A percentile compares a stretch with the other conserved stretches of the same genome.
Conservation (phyloP, 1,140 invertebrate genomes). For the Neuroterus valhalla region DNA sequence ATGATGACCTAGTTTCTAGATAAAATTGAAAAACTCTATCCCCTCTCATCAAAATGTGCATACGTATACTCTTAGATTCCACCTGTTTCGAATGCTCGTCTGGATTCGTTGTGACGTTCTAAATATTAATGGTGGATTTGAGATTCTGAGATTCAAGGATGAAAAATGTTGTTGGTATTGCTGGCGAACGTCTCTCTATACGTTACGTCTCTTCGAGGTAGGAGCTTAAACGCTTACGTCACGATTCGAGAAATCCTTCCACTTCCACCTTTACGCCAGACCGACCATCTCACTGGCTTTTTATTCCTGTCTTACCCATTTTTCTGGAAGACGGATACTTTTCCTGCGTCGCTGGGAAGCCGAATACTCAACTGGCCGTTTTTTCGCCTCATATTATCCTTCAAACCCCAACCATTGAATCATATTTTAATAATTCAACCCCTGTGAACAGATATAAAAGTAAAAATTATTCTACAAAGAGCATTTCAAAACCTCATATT, state of each 20-base stretch:
- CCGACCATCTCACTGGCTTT: constrained; percentile 8
- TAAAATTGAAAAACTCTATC: too few relatives aligned
- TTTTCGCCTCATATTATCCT: not conserved
- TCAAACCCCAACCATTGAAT: constrained; percentile 10
- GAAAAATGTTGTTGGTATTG: constrained; percentile 46
- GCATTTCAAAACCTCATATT: not conserved
- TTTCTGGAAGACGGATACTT: constrained; percentile 6
- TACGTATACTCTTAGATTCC: too few relatives aligned
- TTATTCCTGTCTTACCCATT: constrained; percentile 16
- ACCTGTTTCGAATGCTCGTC: too few relatives aligned
- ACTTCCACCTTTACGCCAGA: constrained; percentile 22
- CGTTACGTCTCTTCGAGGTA: constrained; percentile 33
- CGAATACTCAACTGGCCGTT: constrained; percentile 9
- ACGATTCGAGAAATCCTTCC: constrained; percentile 38
- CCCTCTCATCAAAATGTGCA: too few relatives aligned
- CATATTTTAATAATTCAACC: constrained; percentile 28
- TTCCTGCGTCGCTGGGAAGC: not conserved
- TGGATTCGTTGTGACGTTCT: constrained; percentile 9
- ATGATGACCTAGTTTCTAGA: too few relatives aligned
- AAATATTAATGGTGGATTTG: constrained; percentile 29
- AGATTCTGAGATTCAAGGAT: constrained; percentile 41
- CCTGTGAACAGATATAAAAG: not conserved
- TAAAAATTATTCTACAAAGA: not conserved
- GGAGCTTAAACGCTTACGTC: constrained; percentile 46
- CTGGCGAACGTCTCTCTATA: constrained; percentile 37